Evolutionary conservation across 2,113 vertebrate genomes (phyloP).

Genomic region (Heterocephalus glaber): DNA sequence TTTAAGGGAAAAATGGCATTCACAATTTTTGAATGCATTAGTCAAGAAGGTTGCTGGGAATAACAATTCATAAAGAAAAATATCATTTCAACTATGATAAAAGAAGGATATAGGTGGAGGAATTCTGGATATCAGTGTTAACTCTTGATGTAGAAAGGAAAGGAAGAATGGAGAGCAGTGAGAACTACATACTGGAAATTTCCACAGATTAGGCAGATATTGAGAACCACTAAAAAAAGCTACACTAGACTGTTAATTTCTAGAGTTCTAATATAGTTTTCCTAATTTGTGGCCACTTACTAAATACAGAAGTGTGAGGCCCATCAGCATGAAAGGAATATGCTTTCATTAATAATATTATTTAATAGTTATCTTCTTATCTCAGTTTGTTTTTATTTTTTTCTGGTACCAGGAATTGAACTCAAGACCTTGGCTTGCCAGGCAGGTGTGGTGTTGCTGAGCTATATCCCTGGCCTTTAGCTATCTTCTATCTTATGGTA

Average conservation of each 20-base stretch:
- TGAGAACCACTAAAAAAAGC: not conserved
- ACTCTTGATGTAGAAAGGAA: constrained; percentile 23
- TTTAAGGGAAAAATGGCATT: constrained; percentile 80
- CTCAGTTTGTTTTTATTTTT: too few species aligned
- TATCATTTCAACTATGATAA: constrained; percentile 50
- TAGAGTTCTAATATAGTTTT: not conserved
- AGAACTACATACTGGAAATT: not conserved
- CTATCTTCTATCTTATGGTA: not conserved
- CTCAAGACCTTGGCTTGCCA: too few species aligned
- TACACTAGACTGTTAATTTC: not conserved
- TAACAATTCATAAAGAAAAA: constrained; percentile 68
- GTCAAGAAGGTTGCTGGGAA: constrained; percentile 56
- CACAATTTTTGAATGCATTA: constrained; percentile 78
- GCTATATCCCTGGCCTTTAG: not conserved
- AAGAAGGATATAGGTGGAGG: not conserved
- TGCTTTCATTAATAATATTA: not conserved
- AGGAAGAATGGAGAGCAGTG: not conserved
- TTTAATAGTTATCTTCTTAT: not conserved
- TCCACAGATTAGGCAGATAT: not conserved
- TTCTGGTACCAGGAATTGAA: too few species aligned
- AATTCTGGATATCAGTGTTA: constrained; percentile 51
- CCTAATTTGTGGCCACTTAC: not conserved
- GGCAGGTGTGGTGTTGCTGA: too few species aligned
- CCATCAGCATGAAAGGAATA: not conserved
- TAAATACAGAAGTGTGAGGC: not conserved